Evolutionary conservation across 2,113 vertebrate genomes (phyloP), one percentile per base, ranked within the genome.

Genomic region (Montifringilla adamsi): DNA sequence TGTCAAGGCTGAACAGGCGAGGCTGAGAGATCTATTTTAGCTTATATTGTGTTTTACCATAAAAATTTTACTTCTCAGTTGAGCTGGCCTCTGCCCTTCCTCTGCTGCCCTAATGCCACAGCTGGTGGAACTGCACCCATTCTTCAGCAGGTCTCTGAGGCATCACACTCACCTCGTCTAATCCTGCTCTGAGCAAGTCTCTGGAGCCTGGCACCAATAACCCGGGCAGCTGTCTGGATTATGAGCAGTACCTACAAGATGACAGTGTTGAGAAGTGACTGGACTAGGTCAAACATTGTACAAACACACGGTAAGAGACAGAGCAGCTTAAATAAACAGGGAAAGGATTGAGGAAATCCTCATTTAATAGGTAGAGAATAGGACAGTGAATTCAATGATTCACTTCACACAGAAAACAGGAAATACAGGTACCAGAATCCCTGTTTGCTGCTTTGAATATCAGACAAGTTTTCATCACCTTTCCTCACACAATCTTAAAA

Each of bases 81-180:
- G 46, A 79, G 41, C 49, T 85, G 59, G 31, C 37, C 56, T 31
- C 72, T 66, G n/a, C 11, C 33, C 35, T 67, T 66, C 37, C 64
- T 53, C 44, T 80, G 59, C 67, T 67, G 43, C 74, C 33, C 55
- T 43, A 31, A 2, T 50, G 13, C 31, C 60, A 24, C 13, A 0
- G 1, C 11, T 52, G 14, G 14, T 43, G 37, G 43, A 83, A 41
- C 53, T 49, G 59, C 46, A 33, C 7, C 23, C 6, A 0, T 37
- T 39, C 46, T 78, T 50, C 55, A 85, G 39, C 31, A 73, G 20
- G 55, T 44, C 62, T 60, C 63, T 52, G 39, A 49, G n/a, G 10
- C 31, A 43, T 44, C 0, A 0, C 46, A 6, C 62, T 66, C 53
- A 43, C 23, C 47, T 41, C 0, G 0, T 50, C 44, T 82, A 1